These are phyloP conservation scores for Benitochromis conjunctus DNA, from an alignment of 2,113 vertebrate species.

Conservation along the genomic window DNA sequence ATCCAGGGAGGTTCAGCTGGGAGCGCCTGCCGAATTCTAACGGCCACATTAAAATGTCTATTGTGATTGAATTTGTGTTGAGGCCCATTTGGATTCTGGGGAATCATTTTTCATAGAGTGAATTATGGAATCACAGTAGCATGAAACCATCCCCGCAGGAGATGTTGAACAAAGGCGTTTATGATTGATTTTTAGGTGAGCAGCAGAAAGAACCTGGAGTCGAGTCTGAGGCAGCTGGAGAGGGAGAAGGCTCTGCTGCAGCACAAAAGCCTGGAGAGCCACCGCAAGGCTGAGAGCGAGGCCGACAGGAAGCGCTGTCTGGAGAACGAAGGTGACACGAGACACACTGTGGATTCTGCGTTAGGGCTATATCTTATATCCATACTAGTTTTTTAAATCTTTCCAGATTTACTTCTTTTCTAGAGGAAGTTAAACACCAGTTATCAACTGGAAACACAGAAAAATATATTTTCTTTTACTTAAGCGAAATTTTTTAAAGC, in stretches of 20 bases:
- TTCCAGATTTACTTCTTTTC: neutral
- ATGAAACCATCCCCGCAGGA: neutral
- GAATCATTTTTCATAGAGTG: neutral
- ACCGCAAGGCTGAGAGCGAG: constrained; percentile 92
- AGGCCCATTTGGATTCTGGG: neutral
- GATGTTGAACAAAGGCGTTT: neutral
- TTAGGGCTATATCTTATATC: neutral
- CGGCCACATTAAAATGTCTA: neutral
- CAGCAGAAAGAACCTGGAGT: constrained; percentile 87
- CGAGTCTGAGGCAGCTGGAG: constrained; percentile 86
- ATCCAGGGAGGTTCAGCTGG: neutral
- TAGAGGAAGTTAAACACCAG: neutral
- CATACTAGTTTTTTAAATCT: neutral
- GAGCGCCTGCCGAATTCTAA: neutral
- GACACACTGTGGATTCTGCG: neutral
- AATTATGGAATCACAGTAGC: neutral
- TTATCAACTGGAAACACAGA: neutral
- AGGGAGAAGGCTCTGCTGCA: constrained; percentile 95
- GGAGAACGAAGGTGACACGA: constrained; percentile 87
- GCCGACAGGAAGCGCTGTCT: constrained; percentile 93
- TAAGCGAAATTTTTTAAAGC: neutral
- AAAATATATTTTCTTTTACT: neutral
- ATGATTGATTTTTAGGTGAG: constrained; percentile 71
- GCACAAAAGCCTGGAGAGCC: constrained; percentile 93
- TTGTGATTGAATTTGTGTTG: neutral